phyloP scores from a whole-genome alignment of 2,888 invertebrate genomes.

The Auanema freiburgensis region DNA sequence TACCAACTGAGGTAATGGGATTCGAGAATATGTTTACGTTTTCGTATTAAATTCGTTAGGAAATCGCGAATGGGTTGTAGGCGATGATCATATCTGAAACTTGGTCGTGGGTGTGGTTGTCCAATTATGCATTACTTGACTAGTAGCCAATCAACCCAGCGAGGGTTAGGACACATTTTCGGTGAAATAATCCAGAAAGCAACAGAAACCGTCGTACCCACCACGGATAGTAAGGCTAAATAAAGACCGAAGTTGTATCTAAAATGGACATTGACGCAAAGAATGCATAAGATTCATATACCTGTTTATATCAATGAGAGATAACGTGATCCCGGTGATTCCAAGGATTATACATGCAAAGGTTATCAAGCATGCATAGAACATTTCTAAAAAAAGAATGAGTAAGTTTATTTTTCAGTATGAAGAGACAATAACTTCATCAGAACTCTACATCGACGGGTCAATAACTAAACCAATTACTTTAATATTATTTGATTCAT shows the following conservation, averaged over 20 bases:
- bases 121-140: conserved; percentile 11
- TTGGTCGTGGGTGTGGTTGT: neutral
- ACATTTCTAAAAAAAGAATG: conserved; percentile 15
- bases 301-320: conserved; percentile 26
- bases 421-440: too few relatives aligned
- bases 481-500: too few relatives aligned
- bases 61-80: too few relatives aligned
- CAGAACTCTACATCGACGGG: too few relatives aligned
- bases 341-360: conserved; percentile 25
- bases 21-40: too few relatives aligned
- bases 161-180: conserved; percentile 23
- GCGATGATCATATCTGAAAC: too few relatives aligned
- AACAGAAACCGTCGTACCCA: conserved; percentile 30
- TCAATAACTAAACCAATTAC: too few relatives aligned
- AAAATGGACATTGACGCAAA: conserved; percentile 2
- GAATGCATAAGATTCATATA: conserved; percentile 1
- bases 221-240: conserved; percentile 27
- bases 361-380: conserved; percentile 33
- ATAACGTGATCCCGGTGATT: conserved; percentile 20
- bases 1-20: too few relatives aligned
- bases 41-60: too few relatives aligned
- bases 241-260: conserved; percentile 30
- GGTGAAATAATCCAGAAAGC: conserved; percentile 36
- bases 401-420: too few relatives aligned
- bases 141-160: conserved; percentile 16